Percentiles rank a stretch among this genome's conserved stretches.
phyloP scores from a whole-genome alignment of 2,113 vertebrate genomes.

The Genyomyrus donnyi region DNA sequence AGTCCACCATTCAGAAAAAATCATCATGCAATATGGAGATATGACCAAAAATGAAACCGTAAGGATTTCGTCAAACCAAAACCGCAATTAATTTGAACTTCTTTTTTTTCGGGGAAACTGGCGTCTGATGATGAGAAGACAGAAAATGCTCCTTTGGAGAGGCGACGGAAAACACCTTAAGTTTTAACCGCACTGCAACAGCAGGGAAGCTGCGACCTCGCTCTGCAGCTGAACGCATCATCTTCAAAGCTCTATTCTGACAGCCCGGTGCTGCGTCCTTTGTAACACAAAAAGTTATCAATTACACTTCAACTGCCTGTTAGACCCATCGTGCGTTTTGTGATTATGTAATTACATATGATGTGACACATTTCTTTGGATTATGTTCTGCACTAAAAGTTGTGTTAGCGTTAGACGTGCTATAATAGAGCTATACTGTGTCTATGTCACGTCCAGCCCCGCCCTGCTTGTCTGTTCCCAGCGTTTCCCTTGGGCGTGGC shows the following conservation, averaged over 20 bases:
- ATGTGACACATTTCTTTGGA: not conserved
- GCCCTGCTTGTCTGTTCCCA: too few species aligned
- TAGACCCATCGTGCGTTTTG: not conserved
- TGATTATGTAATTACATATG: not conserved
- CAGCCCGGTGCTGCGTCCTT: not conserved
- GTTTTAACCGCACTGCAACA: not conserved
- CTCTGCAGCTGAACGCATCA: not conserved
- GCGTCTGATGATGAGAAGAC: not conserved
- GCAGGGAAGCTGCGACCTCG: not conserved
- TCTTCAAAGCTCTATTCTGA: not conserved
- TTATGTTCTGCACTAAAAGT: not conserved
- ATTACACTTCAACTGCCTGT: not conserved
- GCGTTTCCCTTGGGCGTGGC: too few species aligned
- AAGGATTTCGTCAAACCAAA: not conserved
- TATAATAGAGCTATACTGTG: not conserved
- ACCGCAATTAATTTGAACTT: slow-evolving; percentile 11
- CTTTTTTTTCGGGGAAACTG: not conserved
- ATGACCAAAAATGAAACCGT: slow-evolving; percentile 18
- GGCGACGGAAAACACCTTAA: not conserved
- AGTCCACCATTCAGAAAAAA: slow-evolving; percentile 1
- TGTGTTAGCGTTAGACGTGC: not conserved
- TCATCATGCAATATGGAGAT: not conserved
- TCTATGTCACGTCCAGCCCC: too few species aligned
- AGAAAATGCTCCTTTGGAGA: not conserved
- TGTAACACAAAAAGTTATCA: not conserved